Evolutionary conservation across 2,888 invertebrate genomes (phyloP), one percentile per base, ranked within the genome.

Genomic region (Thera obeliscata): DNA sequence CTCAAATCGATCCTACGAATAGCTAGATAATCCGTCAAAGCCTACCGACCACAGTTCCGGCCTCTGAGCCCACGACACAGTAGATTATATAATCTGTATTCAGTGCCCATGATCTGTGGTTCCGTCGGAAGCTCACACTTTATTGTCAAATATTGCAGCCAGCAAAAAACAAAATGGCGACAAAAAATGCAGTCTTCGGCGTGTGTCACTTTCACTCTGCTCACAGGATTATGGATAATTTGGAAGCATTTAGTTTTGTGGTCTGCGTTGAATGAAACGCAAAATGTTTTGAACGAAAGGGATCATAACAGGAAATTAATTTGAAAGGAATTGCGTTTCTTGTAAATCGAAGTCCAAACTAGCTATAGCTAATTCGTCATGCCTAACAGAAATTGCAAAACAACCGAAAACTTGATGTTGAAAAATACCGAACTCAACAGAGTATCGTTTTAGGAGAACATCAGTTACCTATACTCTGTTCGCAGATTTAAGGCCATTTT

Each of bases 121-220:
- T 64, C 61, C 67, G 64, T 8, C 70, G 70, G 70, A 70, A 61
- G 56, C 61, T 52, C 41, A 60, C 60, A 64, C 64, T 36, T 65
- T 33, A 38, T 61, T 63, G 58, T 49, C n/a, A 49, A 64, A 66
- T 56, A 56, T 46, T 46, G 2, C 2, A 9, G 41, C 46, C 9
- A n/a, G n/a, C n/a, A 55, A 64, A 63, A 62, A 66, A 11, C 66
- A 64, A 64, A 52, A 68, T 61, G 56, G 22, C 6, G 56, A 43
- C 57, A 56, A 64, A 66, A 60, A 59, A 62, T 7, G 0, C 33
- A 66, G 61, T 64, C 61, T 55, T 57, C 63, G 57, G 48, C 66
- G 66, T 63, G 70, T 67, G 69, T 69, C 71, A 71, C 71, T 67
- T 69, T 69, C 70, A 69, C 70, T 69, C 52, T 33, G 9, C 33